Evolutionary conservation across 2,888 invertebrate genomes (phyloP).

Genomic region (Julus scanicus): DNA sequence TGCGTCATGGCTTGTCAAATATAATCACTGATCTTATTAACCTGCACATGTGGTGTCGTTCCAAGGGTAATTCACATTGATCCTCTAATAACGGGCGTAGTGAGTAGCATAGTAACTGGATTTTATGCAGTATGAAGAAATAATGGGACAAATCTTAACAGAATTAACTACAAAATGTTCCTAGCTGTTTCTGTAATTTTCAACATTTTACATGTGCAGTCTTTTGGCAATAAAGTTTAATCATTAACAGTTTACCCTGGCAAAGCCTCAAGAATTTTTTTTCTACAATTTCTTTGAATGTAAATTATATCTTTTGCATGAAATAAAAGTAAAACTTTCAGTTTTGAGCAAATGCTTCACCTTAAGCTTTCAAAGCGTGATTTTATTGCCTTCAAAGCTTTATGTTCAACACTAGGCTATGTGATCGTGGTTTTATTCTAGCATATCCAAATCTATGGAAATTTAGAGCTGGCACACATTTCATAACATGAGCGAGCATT

Average conservation of each 20-base stretch:
- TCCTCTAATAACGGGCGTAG: not conserved
- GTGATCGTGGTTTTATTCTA: not conserved
- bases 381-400: not conserved
- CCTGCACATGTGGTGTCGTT: not conserved
- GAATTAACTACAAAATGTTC: no score
- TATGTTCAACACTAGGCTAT: not conserved
- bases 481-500: not conserved
- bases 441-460: not conserved
- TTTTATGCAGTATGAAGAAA: no score
- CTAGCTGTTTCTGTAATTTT: not conserved
- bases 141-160: no score
- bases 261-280: no score
- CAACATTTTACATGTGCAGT: no score
- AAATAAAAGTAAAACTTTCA: not conserved
- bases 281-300: no score
- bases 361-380: not conserved
- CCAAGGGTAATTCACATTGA: not conserved
- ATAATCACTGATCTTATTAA: not conserved
- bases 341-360: not conserved
- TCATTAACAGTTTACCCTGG: no score
- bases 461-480: not conserved
- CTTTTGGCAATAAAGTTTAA: no score
- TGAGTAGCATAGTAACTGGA: not conserved
- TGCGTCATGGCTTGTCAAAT: conserved; percentile 15
- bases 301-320: no score